A percentile compares a stretch with the other conserved stretches of the same genome.
Conservation (phyloP, 2,113 vertebrate species). For the Phalacrocorax aristotelis region DNA sequence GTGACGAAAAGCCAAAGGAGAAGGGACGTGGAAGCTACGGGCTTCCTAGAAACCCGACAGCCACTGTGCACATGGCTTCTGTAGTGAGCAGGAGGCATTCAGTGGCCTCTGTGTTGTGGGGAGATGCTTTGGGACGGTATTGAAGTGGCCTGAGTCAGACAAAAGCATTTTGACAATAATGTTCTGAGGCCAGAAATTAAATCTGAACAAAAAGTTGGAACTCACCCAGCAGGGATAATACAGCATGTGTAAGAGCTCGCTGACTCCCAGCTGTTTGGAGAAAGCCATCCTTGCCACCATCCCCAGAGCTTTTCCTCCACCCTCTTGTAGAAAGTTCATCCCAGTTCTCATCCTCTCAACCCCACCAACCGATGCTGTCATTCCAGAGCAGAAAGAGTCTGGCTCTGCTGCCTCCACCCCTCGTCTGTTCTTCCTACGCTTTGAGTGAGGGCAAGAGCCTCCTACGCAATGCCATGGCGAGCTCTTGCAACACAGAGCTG, state of each 20-base stretch:
- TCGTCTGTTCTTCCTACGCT: fast-evolving
- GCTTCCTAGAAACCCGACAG: neutral
- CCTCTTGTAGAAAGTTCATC: neutral
- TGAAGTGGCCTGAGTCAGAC: slow-evolving; percentile 13
- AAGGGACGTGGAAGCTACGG: neutral
- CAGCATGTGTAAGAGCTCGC: neutral
- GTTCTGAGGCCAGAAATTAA: neutral
- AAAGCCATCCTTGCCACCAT: slow-evolving; percentile 13
- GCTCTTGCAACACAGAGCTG: neutral
- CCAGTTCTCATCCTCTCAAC: neutral
- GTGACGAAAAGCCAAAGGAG: neutral
- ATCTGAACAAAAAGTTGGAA: neutral
- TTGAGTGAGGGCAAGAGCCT: neutral
- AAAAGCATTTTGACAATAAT: neutral
- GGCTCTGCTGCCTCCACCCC: neutral
- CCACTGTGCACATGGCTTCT: neutral
- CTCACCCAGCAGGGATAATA: neutral
- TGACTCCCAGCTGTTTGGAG: neutral
- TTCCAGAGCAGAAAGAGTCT: neutral
- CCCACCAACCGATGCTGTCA: neutral
- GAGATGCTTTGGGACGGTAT: neutral
- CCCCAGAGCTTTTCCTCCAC: neutral
- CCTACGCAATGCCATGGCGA: neutral
- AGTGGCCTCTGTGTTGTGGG: neutral
- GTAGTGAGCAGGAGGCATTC: neutral